Percentiles rank a stretch among this genome's conserved stretches.
phyloP scores from a whole-genome alignment of 1,140 invertebrate species.

The Sarcophaga bullata region DNA sequence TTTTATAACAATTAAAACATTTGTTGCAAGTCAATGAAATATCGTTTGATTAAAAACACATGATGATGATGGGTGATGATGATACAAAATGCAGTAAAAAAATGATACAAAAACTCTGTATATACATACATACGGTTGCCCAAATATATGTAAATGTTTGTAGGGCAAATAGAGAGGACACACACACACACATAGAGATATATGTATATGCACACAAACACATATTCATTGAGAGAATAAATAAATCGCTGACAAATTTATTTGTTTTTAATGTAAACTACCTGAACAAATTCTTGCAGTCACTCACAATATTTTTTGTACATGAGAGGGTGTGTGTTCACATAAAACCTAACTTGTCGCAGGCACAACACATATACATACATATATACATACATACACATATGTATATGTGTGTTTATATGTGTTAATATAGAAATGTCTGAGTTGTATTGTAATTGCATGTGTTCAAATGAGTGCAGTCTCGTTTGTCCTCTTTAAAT shows the following conservation, averaged over 20 bases:
- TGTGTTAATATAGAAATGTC: not conserved
- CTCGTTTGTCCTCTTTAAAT: not conserved
- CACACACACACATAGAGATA: not conserved
- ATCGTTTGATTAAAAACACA: conserved; percentile 10
- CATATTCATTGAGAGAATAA: conserved; percentile 11
- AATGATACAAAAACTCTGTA: too few relatives aligned
- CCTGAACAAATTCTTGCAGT: not conserved
- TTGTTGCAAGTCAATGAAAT: conserved; percentile 2
- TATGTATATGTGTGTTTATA: not conserved
- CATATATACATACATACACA: not conserved
- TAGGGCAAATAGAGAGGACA: not conserved
- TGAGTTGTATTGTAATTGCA: too few relatives aligned
- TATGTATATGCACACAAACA: not conserved
- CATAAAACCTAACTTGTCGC: too few relatives aligned
- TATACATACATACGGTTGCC: too few relatives aligned
- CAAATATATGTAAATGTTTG: not conserved
- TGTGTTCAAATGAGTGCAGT: too few relatives aligned
- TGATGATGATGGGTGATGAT: conserved; percentile 16
- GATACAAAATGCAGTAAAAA: not conserved
- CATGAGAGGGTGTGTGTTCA: too few relatives aligned
- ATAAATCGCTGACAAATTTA: conserved; percentile 26
- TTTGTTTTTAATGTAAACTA: not conserved
- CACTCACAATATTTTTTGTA: not conserved
- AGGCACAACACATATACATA: not conserved
- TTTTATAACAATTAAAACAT: conserved; percentile 24